Percentiles rank a stretch among this genome's conserved stretches.
phyloP scores from a whole-genome alignment of 2,113 vertebrate genomes.

The Pogonocichla stellata region DNA sequence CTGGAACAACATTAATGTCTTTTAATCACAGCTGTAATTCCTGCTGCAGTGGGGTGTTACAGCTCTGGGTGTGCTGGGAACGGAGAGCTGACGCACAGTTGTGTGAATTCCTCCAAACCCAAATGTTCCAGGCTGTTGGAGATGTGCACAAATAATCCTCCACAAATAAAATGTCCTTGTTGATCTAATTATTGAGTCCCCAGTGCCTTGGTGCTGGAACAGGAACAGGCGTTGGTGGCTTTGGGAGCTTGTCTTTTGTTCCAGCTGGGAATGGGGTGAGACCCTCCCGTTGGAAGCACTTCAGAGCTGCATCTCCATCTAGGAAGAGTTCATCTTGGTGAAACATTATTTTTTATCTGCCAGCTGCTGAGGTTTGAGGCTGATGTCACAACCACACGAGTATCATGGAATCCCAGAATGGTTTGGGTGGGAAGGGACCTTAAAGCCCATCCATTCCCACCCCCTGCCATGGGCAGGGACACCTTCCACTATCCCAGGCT shows the following conservation, averaged over 20 bases:
- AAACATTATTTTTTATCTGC: not conserved
- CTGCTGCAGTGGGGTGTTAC: not conserved
- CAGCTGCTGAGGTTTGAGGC: not conserved
- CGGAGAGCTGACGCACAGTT: accelerated
- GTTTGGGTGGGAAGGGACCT: not conserved
- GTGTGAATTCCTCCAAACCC: not conserved
- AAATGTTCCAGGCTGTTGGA: not conserved
- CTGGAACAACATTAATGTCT: not conserved
- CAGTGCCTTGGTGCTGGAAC: not conserved
- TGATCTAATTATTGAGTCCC: not conserved
- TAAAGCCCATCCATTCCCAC: accelerated
- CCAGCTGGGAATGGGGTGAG: not conserved
- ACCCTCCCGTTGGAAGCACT: accelerated
- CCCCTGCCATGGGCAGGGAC: not conserved
- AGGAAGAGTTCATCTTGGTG: not conserved
- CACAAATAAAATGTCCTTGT: too few species aligned
- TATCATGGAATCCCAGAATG: not conserved
- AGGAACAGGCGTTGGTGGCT: accelerated
- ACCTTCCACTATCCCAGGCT: not conserved
- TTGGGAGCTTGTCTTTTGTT: not conserved
- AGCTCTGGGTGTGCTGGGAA: not conserved
- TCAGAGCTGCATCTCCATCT: not conserved
- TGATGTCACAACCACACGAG: accelerated
- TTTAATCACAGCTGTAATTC: not conserved
- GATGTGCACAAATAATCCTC: not conserved